These are phyloP conservation scores for Hirundo rustica DNA, from an alignment of 2,797 vertebrate species.

Conservation along the genomic window DNA sequence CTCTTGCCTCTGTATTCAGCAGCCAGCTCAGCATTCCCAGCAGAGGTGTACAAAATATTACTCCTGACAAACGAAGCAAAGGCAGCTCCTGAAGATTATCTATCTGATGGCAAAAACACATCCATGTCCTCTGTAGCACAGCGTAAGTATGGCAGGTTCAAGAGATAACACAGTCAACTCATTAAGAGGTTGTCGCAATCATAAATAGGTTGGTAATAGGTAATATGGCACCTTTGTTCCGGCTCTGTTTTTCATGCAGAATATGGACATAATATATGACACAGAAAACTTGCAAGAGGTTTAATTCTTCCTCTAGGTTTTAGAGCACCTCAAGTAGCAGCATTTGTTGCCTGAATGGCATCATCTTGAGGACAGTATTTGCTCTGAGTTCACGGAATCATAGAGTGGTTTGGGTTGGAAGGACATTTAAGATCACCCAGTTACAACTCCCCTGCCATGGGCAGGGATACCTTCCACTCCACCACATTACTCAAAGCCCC, in stretches of 20 bases:
- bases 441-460: not conserved
- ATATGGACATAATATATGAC: not conserved
- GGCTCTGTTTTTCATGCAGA: not conserved
- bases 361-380: not conserved
- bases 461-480: not conserved
- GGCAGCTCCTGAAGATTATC: not conserved
- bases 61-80: not conserved
- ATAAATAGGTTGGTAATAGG: not conserved
- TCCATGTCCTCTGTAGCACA: not conserved
- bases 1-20: conserved; percentile 1
- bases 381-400: not conserved
- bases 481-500: not conserved
- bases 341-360: not conserved
- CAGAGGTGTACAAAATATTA: conserved; percentile 4
- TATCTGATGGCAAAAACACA: not conserved
- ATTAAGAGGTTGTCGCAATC: not conserved
- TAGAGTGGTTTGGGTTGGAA: not conserved
- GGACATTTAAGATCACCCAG: not conserved
- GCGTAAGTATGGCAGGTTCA: not conserved
- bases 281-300: not conserved
- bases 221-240: not conserved
- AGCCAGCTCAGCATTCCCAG: conserved; percentile 51
- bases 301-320: not conserved
- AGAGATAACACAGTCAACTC: not conserved
- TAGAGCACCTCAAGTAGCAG: not conserved